These are phyloP conservation scores for Phylloscopus whistleri DNA, from an alignment of 2,113 vertebrate genomes.

Conservation along the genomic window DNA sequence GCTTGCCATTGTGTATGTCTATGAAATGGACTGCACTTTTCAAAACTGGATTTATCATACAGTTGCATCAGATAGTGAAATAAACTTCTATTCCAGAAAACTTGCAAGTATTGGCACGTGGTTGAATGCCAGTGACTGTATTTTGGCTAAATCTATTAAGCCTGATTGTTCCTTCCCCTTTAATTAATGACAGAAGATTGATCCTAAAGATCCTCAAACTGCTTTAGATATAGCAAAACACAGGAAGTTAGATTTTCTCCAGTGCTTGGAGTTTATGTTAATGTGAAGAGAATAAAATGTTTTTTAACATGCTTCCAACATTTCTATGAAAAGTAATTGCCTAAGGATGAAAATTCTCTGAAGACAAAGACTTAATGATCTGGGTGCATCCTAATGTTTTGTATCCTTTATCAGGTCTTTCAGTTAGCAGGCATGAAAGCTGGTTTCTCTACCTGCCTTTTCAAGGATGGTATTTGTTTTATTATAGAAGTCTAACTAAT, in stretches of 20 bases:
- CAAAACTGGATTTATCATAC: not conserved
- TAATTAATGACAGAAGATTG: not conserved
- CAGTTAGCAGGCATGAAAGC: not conserved
- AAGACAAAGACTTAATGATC: not conserved
- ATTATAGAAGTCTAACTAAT: not conserved
- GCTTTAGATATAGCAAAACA: not conserved
- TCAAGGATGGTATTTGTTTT: not conserved
- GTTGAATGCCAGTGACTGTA: not conserved
- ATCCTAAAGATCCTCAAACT: not conserved
- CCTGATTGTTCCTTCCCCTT: not conserved
- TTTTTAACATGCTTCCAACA: not conserved
- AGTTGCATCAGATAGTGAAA: not conserved
- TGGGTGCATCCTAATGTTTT: not conserved
- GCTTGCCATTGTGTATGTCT: not conserved
- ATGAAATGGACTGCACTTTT: not conserved
- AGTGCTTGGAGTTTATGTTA: not conserved
- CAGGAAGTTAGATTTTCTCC: not conserved
- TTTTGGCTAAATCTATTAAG: not conserved
- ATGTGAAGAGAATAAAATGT: not conserved
- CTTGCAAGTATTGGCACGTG: not conserved
- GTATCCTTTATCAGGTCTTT: not conserved
- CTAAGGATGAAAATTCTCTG: not conserved
- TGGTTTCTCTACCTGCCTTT: not conserved
- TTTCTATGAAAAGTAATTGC: not conserved
- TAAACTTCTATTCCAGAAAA: not conserved